Conservation (phyloP, 1,140 invertebrate genomes). For the Drosophila tropicalis region DNA sequence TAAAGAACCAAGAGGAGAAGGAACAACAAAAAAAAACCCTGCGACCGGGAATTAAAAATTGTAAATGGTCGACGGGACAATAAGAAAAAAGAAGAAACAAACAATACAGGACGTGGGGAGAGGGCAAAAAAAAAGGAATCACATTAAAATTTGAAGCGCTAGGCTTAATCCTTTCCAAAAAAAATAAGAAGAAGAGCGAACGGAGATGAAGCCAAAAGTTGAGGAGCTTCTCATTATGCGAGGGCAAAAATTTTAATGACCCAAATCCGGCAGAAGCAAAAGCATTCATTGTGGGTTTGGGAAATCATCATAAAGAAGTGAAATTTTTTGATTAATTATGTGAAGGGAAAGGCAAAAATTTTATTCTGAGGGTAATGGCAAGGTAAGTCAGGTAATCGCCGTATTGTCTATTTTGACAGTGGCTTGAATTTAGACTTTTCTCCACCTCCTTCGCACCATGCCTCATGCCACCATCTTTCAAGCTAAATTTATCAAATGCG, state of each 20-base stretch:
- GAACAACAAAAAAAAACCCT: slow-evolving; percentile 57
- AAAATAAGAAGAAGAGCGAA: background rate
- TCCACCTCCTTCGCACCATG: background rate
- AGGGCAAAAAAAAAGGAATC: slow-evolving; percentile 34
- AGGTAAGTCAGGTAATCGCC: slow-evolving; percentile 67
- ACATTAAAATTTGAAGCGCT: slow-evolving; percentile 69
- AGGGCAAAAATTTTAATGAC: slow-evolving; percentile 71
- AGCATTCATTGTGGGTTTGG: slow-evolving; percentile 27
- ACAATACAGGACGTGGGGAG: slow-evolving; percentile 39
- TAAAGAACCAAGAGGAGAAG: slow-evolving; percentile 47
- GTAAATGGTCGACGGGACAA: slow-evolving; percentile 30
- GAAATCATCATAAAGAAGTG: slow-evolving; percentile 32
- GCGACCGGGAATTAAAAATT: slow-evolving; percentile 72
- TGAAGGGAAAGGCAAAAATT: slow-evolving; percentile 33
- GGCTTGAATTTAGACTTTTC: slow-evolving; percentile 36
- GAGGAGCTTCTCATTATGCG: slow-evolving; percentile 63
- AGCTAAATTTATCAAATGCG: slow-evolving; percentile 80
- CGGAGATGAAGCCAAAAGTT: slow-evolving; percentile 27
- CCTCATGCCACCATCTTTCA: slow-evolving; percentile 24
- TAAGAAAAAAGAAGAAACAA: slow-evolving; percentile 32
- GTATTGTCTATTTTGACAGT: slow-evolving; percentile 80
- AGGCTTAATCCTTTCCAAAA: slow-evolving; percentile 66
- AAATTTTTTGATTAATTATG: slow-evolving; percentile 79
- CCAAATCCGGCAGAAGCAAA: slow-evolving; percentile 60
- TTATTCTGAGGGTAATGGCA: background rate